Conservation (phyloP, 2,888 invertebrate species). For the Steinernema hermaphroditum region DNA sequence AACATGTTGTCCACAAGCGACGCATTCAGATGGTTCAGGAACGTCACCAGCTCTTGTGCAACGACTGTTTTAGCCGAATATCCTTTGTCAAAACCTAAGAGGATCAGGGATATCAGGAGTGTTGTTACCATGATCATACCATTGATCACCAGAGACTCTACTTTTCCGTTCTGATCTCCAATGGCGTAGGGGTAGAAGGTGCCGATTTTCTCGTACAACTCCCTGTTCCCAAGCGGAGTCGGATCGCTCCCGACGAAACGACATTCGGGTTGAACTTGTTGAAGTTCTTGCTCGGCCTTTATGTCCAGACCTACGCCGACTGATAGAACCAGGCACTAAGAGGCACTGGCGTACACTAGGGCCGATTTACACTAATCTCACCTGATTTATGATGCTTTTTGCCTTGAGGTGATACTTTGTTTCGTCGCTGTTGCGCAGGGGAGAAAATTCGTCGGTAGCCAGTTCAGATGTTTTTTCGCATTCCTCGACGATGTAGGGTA, state of each 20-base stretch:
- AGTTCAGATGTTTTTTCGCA: no score
- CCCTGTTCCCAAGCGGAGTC: background rate
- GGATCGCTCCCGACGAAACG: conserved; percentile 10
- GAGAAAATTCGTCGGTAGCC: no score
- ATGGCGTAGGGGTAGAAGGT: conserved; percentile 8
- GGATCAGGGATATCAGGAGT: background rate
- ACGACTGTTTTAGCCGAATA: background rate
- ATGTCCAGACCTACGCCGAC: conserved; percentile 8
- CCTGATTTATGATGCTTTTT: no score
- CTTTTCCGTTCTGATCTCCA: background rate
- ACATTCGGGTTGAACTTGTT: background rate
- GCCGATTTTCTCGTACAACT: background rate
- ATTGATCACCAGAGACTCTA: background rate
- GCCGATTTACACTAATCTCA: no score
- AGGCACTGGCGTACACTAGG: no score
- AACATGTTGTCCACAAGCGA: background rate
- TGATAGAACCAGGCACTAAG: conserved; percentile 2
- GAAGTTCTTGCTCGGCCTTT: background rate
- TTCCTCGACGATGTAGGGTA: no score
- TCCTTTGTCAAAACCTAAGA: background rate
- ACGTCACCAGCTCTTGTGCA: background rate
- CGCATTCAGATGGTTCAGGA: background rate
- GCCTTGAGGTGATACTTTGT: no score
- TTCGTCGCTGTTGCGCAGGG: no score
- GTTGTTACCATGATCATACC: background rate